Percentiles rank a stretch among this genome's conserved stretches.
Evolutionary conservation across 2,113 vertebrate genomes (phyloP).

Genomic region (Onychostoma macrolepis): DNA sequence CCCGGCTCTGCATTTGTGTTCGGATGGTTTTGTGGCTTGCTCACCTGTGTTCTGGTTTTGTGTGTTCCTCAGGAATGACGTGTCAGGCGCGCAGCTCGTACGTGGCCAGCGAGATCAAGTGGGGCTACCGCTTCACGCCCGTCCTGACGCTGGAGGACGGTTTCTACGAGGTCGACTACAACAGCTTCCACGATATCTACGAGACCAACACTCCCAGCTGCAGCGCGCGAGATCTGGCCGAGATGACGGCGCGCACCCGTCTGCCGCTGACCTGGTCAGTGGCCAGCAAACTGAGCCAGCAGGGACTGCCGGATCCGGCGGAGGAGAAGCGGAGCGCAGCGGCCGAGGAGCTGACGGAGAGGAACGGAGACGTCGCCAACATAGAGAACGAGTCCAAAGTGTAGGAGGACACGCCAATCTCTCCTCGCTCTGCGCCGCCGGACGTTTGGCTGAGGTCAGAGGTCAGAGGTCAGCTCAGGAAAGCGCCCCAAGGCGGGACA

Average conservation of each 20-base stretch:
- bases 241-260: slow-evolving; percentile 81
- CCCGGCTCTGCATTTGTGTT: too few relatives aligned
- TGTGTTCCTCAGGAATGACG: slow-evolving; percentile 85
- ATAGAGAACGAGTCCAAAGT: slow-evolving; percentile 95
- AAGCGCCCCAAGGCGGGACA: slow-evolving; percentile 61
- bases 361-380: slow-evolving; percentile 92
- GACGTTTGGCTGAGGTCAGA: slow-evolving; percentile 42
- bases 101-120: slow-evolving; percentile 92
- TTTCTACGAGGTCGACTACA: slow-evolving; percentile 99
- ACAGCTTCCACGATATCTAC: slow-evolving; percentile 96
- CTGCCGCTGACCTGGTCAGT: slow-evolving; percentile 93
- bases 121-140: slow-evolving; percentile 96
- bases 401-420: slow-evolving; percentile 64
- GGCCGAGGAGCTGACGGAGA: slow-evolving; percentile 80
- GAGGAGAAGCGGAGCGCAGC: slow-evolving; percentile 62
- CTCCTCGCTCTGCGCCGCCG: slow-evolving; percentile 30
- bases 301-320: slow-evolving; percentile 77
- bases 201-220: slow-evolving; percentile 93
- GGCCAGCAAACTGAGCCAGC: slow-evolving; percentile 90
- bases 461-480: slow-evolving; percentile 50
- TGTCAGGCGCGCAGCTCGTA: slow-evolving; percentile 98
- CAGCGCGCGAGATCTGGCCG: slow-evolving; percentile 91
- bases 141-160: slow-evolving; percentile 96
- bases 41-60: neutral
- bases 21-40: neutral